Evolutionary conservation across 2,888 invertebrate genomes (phyloP).

Genomic region (Drosophila pegasa): DNA sequence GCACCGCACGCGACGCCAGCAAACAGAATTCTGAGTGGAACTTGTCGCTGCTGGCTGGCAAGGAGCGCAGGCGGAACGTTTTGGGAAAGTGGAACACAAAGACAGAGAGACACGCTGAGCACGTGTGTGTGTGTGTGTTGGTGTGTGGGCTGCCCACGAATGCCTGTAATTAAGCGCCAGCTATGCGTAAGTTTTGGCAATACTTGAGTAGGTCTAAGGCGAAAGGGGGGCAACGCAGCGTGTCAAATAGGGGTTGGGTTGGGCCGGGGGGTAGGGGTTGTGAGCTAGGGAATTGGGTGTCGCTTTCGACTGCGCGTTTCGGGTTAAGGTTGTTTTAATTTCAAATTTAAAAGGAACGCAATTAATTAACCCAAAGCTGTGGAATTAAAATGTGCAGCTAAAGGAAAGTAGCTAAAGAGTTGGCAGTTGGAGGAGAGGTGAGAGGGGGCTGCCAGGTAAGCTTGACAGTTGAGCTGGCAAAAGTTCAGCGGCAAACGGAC

Average conservation of each 20-base stretch:
- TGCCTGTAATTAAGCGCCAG: constrained; percentile 56
- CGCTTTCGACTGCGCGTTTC: constrained; percentile 11
- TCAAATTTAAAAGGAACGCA: constrained; percentile 69
- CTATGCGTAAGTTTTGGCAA: constrained; percentile 51
- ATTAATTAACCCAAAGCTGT: constrained; percentile 70
- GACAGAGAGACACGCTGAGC: constrained; percentile 29
- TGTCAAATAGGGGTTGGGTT: neutral
- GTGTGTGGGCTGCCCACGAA: constrained; percentile 19
- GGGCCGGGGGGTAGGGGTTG: no score
- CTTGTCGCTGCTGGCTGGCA: constrained; percentile 29
- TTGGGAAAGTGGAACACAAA: constrained; percentile 56
- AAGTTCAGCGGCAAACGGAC: constrained; percentile 26
- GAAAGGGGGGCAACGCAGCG: neutral
- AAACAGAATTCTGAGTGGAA: constrained; percentile 77
- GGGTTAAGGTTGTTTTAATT: constrained; percentile 66
- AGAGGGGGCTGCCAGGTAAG: neutral
- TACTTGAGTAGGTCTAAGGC: neutral
- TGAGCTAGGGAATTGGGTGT: neutral
- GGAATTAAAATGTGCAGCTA: constrained; percentile 45
- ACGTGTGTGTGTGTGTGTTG: neutral
- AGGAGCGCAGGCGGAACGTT: constrained; percentile 58
- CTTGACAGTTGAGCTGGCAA: constrained; percentile 39
- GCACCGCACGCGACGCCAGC: constrained; percentile 81
- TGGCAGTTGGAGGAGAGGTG: neutral
- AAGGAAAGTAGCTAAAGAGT: constrained; percentile 8